A percentile compares a stretch with the other conserved stretches of the same genome.
These are phyloP conservation scores for Boloria selene DNA, from an alignment of 2,888 invertebrate genomes.

Conservation along the genomic window DNA sequence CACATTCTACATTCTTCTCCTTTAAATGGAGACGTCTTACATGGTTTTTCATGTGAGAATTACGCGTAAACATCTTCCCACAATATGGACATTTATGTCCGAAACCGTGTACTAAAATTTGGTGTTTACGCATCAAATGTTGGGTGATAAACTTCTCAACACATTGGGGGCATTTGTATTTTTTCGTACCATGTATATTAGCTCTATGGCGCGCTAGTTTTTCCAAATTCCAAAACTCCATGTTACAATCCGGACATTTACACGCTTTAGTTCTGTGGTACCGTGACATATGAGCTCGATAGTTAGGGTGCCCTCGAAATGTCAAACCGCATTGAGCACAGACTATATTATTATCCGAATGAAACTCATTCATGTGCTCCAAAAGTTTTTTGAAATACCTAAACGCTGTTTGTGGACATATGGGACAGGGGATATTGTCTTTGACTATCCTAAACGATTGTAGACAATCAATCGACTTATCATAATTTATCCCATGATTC, in stretches of 20 bases:
- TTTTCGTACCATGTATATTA: constrained; percentile 49
- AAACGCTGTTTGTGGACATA: constrained; percentile 43
- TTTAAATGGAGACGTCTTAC: constrained; percentile 53
- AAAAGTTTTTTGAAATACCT: constrained; percentile 49
- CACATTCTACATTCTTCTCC: constrained; percentile 55
- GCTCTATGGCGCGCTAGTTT: constrained; percentile 48
- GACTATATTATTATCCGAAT: constrained; percentile 47
- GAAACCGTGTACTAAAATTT: constrained; percentile 48
- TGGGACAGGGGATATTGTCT: constrained; percentile 46
- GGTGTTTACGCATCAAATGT: constrained; percentile 50
- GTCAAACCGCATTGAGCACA: constrained; percentile 48
- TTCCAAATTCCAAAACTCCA: constrained; percentile 45
- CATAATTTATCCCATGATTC: constrained; percentile 46
- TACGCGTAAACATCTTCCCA: constrained; percentile 50
- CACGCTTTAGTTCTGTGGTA: constrained; percentile 41
- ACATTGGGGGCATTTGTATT: constrained; percentile 49
- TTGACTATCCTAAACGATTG: constrained; percentile 47
- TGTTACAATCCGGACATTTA: constrained; percentile 49
- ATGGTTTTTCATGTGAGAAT: constrained; percentile 54
- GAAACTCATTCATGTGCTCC: constrained; percentile 48
- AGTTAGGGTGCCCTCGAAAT: constrained; percentile 45
- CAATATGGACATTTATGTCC: constrained; percentile 55
- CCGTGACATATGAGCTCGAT: constrained; percentile 46
- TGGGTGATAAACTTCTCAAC: constrained; percentile 49
- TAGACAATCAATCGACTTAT: constrained; percentile 43